A percentile compares a stretch with the other conserved stretches of the same genome.
Conservation (phyloP, 2,113 vertebrate species). For the Epinephelus lanceolatus region DNA sequence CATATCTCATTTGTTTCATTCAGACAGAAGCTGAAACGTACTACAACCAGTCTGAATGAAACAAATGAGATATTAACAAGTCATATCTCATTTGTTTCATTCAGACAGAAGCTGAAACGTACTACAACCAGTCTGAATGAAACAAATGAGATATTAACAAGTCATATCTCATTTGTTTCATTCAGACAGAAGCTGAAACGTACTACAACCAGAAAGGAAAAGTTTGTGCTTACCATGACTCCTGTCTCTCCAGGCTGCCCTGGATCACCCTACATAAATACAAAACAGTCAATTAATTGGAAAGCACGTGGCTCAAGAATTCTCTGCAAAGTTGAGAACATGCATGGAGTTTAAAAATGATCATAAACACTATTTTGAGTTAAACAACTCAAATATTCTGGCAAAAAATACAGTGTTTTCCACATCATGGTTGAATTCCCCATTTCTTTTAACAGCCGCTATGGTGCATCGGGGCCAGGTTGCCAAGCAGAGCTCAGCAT, state of each 20-base stretch:
- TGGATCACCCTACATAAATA: constrained; percentile 89
- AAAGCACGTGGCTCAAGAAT: neutral
- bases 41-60: too few relatives aligned
- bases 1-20: neutral
- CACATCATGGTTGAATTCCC: constrained; percentile 21
- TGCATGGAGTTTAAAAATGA: constrained; percentile 4
- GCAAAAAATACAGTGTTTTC: constrained; percentile 8
- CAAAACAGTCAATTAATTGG: constrained; percentile 26
- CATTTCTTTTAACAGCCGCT: constrained; percentile 11
- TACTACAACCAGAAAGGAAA: constrained; percentile 15
- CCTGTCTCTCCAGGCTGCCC: constrained; percentile 92
- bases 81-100: too few relatives aligned
- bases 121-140: too few relatives aligned
- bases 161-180: neutral
- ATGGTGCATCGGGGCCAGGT: neutral
- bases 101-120: too few relatives aligned
- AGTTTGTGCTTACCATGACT: constrained; percentile 84
- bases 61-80: too few relatives aligned
- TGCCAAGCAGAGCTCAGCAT: constrained; percentile 42
- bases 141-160: too few relatives aligned
- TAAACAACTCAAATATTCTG: neutral
- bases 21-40: neutral
- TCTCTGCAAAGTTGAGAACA: constrained; percentile 1
- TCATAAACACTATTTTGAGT: neutral
- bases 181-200: neutral